These are phyloP conservation scores for Myotis davidii DNA, from an alignment of 2,113 vertebrate species.

Conservation along the genomic window DNA sequence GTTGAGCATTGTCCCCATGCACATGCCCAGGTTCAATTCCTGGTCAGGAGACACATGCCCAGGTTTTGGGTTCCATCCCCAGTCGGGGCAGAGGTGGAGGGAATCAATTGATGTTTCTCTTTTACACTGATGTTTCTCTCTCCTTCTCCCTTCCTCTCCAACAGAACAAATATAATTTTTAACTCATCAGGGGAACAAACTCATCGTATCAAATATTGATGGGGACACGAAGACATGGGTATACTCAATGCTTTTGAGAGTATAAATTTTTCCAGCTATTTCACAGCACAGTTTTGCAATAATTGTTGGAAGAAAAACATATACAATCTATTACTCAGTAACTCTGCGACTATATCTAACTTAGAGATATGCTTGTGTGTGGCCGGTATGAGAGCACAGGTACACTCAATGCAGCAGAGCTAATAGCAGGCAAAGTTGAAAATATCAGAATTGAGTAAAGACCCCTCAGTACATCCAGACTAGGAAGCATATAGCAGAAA, in stretches of 20 bases:
- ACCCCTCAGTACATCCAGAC: accelerated
- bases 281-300: background rate
- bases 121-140: too few relatives aligned
- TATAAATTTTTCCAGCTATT: background rate
- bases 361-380: background rate
- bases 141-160: too few relatives aligned
- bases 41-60: too few relatives aligned
- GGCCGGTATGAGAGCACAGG: background rate
- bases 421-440: background rate
- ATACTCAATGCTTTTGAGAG: background rate
- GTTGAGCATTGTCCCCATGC: too few relatives aligned
- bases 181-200: background rate
- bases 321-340: background rate
- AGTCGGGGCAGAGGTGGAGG: too few relatives aligned
- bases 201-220: background rate
- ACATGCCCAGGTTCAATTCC: too few relatives aligned
- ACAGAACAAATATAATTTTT: background rate
- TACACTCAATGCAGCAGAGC: background rate
- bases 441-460: background rate
- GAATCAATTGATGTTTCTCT: too few relatives aligned
- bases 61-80: too few relatives aligned
- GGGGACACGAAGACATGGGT: background rate
- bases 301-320: background rate
- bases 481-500: accelerated
- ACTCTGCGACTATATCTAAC: background rate